Evolutionary conservation across 2,113 vertebrate genomes (phyloP).

Genomic region (Sander lucioperca): DNA sequence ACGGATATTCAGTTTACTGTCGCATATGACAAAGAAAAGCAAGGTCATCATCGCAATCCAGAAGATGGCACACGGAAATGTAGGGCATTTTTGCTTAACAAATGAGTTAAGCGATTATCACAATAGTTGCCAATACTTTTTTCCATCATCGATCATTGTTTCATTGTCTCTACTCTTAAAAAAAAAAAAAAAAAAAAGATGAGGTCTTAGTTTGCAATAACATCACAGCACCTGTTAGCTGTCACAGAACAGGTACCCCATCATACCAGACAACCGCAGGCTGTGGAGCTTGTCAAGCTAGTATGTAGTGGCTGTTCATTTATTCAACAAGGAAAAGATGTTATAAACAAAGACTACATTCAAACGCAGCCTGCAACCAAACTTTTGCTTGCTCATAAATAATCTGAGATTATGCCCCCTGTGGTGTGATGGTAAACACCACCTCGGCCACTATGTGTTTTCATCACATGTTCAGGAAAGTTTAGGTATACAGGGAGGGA

Average conservation of each 20-base stretch:
- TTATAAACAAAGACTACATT: slow-evolving; percentile 40
- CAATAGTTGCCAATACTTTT: neutral
- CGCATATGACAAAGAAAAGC: neutral
- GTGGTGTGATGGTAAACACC: slow-evolving; percentile 38
- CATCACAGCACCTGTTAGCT: neutral
- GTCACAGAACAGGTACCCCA: slow-evolving; percentile 12
- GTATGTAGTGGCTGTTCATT: neutral
- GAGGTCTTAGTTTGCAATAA: neutral
- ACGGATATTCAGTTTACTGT: neutral
- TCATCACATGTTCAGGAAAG: slow-evolving; percentile 74
- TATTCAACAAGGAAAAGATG: slow-evolving; percentile 17
- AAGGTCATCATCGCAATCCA: no score
- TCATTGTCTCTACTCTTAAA: neutral
- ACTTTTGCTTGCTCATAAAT: slow-evolving; percentile 67
- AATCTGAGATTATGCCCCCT: slow-evolving; percentile 63
- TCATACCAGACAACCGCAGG: slow-evolving; percentile 50
- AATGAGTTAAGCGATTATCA: neutral
- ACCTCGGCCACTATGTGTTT: slow-evolving; percentile 47
- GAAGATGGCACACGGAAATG: neutral
- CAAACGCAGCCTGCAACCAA: slow-evolving; percentile 22
- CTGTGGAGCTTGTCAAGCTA: slow-evolving; percentile 8
- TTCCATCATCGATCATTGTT: neutral
- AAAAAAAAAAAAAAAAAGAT: neutral
- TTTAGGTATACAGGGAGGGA: slow-evolving; percentile 42
- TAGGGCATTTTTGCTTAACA: neutral